phyloP scores from a whole-genome alignment of 2,113 vertebrate genomes.

The Malurus alboscapulatus region DNA sequence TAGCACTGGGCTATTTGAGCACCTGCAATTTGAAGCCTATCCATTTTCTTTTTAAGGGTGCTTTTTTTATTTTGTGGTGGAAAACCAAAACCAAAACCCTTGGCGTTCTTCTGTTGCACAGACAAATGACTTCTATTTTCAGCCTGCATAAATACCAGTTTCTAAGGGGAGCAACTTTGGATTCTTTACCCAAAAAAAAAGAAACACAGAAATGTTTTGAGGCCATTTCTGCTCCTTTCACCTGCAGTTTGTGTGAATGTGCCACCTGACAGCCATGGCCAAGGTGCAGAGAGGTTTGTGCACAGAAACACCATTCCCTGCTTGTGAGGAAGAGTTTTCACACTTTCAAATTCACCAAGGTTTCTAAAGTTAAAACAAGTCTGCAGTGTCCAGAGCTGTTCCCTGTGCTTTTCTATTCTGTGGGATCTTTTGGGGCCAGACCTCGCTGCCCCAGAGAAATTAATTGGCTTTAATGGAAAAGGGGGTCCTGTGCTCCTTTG shows the following conservation, averaged over 20 bases:
- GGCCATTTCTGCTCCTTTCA: background rate
- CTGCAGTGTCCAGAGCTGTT: background rate
- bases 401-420: background rate
- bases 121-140: constrained; percentile 20
- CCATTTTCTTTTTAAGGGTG: background rate
- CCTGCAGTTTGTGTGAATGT: background rate
- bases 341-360: background rate
- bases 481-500: background rate
- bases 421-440: background rate
- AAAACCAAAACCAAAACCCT: background rate
- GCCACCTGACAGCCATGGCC: background rate
- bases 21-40: constrained; percentile 32
- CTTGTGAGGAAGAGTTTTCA: no score
- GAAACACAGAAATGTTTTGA: background rate
- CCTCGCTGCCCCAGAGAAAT: background rate
- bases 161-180: background rate
- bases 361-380: background rate
- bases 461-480: background rate
- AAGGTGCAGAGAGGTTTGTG: fast-evolving
- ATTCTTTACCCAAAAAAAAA: background rate
- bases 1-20: background rate
- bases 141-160: background rate
- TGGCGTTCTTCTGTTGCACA: background rate
- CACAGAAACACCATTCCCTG: background rate
- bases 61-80: background rate